These are phyloP conservation scores for Ptychobarbus kaznakovi DNA, from an alignment of 2,797 vertebrate genomes.

Conservation along the genomic window DNA sequence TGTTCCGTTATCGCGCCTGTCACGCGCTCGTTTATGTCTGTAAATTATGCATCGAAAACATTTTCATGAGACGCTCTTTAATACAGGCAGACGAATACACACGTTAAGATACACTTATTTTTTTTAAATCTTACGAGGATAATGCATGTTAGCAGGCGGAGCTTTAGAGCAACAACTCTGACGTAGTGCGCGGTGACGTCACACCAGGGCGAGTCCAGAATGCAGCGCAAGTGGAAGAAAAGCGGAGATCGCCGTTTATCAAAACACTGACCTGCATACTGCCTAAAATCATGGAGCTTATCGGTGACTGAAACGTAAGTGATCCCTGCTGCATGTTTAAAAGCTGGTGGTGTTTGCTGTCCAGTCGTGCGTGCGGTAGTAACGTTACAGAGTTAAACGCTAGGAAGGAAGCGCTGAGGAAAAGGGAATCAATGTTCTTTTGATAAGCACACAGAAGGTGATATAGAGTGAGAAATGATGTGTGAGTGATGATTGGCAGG, in stretches of 20 bases:
- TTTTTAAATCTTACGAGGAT: not conserved
- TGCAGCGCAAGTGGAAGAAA: constrained; percentile 63
- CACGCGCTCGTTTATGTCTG: not conserved
- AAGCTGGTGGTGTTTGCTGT: not conserved
- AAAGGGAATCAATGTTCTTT: not conserved
- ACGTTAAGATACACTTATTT: not conserved
- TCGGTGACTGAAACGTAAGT: constrained; percentile 56
- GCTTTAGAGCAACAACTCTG: constrained; percentile 45
- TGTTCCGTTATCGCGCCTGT: not conserved
- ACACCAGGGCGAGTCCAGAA: constrained; percentile 75
- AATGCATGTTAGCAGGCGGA: constrained; percentile 5
- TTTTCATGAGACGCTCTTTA: not conserved
- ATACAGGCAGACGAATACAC: not conserved
- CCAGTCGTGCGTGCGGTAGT: too few relatives aligned
- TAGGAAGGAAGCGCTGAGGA: constrained; percentile 10
- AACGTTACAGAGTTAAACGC: not conserved
- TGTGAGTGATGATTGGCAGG: not conserved
- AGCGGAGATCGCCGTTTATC: constrained; percentile 64
- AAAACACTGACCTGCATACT: constrained; percentile 36
- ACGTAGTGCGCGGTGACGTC: constrained; percentile 73
- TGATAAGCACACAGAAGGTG: not conserved
- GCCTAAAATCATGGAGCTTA: constrained; percentile 1
- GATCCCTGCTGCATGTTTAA: not conserved
- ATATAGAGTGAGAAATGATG: too few relatives aligned
- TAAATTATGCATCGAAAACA: not conserved